phyloP scores from a whole-genome alignment of 2,113 vertebrate genomes.

The Ochotona curzoniae region DNA sequence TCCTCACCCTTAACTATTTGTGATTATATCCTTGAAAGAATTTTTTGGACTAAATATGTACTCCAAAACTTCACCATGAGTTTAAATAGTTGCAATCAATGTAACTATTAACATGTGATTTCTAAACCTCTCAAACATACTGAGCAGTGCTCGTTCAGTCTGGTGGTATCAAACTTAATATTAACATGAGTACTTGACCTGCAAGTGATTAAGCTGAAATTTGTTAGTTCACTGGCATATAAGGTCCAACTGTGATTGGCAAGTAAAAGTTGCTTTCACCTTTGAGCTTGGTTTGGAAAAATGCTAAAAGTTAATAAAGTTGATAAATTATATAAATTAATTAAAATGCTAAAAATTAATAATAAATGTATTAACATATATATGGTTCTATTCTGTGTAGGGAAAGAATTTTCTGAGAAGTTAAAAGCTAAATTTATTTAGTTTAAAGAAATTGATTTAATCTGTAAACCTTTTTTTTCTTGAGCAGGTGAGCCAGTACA shows the following conservation, averaged over 20 bases:
- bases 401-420: not conserved
- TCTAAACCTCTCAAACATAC: not conserved
- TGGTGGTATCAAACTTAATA: not conserved
- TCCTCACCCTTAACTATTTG: not conserved
- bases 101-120: not conserved
- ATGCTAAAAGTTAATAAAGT: not conserved
- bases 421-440: not conserved
- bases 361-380: not conserved
- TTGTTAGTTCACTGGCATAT: not conserved
- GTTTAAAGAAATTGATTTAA: not conserved
- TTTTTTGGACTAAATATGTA: not conserved
- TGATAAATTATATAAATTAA: no score
- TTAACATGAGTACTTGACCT: not conserved
- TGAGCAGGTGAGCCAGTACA: slow-evolving; percentile 97
- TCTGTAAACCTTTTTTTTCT: slow-evolving; percentile 73
- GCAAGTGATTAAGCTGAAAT: not conserved
- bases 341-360: not conserved
- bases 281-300: not conserved
- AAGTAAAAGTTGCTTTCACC: not conserved
- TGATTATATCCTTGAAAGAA: not conserved
- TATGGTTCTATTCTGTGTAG: not conserved
- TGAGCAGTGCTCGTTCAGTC: not conserved
- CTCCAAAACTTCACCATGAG: not conserved
- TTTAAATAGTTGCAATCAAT: not conserved
- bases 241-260: not conserved